Evolutionary conservation across 2,888 invertebrate genomes (phyloP).

Genomic region (Gymnocheta viridis): DNA sequence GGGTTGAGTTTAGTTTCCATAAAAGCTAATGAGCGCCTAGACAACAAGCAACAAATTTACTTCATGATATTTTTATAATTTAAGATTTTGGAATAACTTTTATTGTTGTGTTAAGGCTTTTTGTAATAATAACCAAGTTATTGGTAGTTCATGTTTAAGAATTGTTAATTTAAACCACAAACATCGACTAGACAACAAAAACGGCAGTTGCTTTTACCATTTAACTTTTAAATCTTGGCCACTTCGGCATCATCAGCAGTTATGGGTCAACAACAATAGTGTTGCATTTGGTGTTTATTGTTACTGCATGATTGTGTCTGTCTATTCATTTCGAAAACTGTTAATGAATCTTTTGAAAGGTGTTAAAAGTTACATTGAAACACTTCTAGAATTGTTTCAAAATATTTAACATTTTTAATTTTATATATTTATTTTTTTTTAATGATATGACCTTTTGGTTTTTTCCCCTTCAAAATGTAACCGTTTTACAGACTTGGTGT

Average conservation of each 20-base stretch:
- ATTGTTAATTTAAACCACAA: slow-evolving; percentile 28
- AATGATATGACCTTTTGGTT: slow-evolving; percentile 14
- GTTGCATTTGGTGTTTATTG: slow-evolving; percentile 27
- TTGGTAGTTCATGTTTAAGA: not conserved
- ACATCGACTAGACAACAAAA: slow-evolving; percentile 29
- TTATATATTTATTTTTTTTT: not conserved
- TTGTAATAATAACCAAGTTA: slow-evolving; percentile 7
- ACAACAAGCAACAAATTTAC: not conserved
- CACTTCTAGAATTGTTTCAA: not conserved
- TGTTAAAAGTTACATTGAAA: not conserved
- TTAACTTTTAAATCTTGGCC: slow-evolving; percentile 4
- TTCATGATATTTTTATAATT: slow-evolving; percentile 8
- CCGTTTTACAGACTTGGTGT: not conserved
- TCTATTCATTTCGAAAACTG: not conserved
- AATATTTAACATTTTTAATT: not conserved
- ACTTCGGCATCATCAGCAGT: not conserved
- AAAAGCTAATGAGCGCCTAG: not conserved
- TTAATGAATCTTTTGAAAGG: slow-evolving; percentile 3
- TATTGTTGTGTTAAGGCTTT: not conserved
- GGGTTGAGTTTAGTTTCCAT: not conserved
- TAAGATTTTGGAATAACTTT: not conserved
- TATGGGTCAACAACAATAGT: slow-evolving; percentile 42
- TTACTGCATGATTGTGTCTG: not conserved
- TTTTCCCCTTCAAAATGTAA: slow-evolving; percentile 1
- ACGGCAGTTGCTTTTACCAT: slow-evolving; percentile 12